Conservation (phyloP, 2,888 invertebrate species). For the Drosophila macrospina region DNA sequence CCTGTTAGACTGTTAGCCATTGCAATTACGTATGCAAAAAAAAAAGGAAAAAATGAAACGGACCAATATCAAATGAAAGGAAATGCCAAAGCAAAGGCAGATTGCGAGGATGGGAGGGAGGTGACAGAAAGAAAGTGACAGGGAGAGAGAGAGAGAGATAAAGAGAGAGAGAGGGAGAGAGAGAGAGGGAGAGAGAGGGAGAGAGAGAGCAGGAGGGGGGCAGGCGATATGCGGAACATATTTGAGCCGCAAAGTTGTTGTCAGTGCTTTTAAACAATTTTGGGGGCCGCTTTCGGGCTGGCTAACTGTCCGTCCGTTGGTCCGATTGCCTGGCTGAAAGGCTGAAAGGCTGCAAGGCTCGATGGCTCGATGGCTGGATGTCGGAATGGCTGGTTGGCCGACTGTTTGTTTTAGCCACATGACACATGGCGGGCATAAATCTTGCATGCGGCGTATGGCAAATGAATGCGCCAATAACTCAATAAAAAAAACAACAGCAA, state of each 20-base stretch:
- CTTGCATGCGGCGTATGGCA: slow-evolving; percentile 78
- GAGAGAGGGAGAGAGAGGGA: not conserved
- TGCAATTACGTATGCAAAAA: slow-evolving; percentile 49
- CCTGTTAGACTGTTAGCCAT: slow-evolving; percentile 14
- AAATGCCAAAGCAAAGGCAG: slow-evolving; percentile 16
- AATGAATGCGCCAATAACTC: slow-evolving; percentile 79
- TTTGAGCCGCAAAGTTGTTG: slow-evolving; percentile 64
- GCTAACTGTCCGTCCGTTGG: slow-evolving; percentile 10
- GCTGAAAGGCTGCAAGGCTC: slow-evolving; percentile 5
- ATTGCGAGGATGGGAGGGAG: too few species aligned
- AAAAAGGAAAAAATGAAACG: slow-evolving; percentile 7
- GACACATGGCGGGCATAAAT: slow-evolving; percentile 78
- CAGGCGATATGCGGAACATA: slow-evolving; percentile 46
- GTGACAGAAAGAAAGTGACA: not conserved
- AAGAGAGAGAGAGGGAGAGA: not conserved
- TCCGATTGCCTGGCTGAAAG: slow-evolving; percentile 11
- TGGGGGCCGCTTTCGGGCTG: slow-evolving; percentile 34
- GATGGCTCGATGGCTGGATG: slow-evolving; percentile 1
- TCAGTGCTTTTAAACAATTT: slow-evolving; percentile 72
- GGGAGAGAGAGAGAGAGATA: not conserved
- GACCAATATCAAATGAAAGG: slow-evolving; percentile 36
- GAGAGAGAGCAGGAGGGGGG: not conserved
- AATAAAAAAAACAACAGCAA: slow-evolving; percentile 61
- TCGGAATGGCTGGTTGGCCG: slow-evolving; percentile 5
- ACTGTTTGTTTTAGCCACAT: slow-evolving; percentile 74